Conservation (phyloP, 2,113 vertebrate genomes). For the Ariopsis seemanni region DNA sequence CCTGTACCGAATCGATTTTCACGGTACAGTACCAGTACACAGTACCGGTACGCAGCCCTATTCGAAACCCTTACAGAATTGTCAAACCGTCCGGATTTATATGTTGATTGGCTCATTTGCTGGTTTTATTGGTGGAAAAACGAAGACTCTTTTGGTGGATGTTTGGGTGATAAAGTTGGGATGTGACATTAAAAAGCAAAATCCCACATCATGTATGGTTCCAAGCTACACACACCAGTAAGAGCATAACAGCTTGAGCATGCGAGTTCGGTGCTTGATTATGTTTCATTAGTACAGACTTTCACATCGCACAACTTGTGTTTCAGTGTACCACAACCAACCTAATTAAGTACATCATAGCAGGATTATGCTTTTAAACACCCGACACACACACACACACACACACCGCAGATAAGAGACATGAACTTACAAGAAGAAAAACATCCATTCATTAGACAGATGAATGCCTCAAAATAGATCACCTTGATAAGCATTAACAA, state of each 20-base stretch:
- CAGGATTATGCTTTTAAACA: not conserved
- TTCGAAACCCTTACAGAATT: too few relatives aligned
- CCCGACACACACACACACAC: not conserved
- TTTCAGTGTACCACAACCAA: not conserved
- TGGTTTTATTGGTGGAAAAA: not conserved
- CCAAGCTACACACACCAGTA: not conserved
- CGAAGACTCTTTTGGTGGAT: not conserved
- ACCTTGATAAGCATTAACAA: not conserved
- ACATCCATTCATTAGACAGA: not conserved
- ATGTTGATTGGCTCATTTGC: not conserved
- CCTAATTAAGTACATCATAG: constrained; percentile 26
- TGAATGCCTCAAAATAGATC: not conserved
- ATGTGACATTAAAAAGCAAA: too few relatives aligned
- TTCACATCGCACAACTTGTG: not conserved
- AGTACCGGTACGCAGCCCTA: too few relatives aligned
- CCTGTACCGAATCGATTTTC: too few relatives aligned
- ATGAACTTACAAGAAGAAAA: not conserved
- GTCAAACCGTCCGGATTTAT: not conserved
- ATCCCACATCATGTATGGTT: not conserved
- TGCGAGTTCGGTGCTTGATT: not conserved
- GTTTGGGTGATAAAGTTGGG: not conserved
- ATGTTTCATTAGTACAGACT: constrained; percentile 15
- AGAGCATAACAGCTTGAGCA: not conserved
- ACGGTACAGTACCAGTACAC: too few relatives aligned
- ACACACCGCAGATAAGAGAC: not conserved